phyloP scores from a whole-genome alignment of 1,140 invertebrate species.

The Aphis craccivora region DNA sequence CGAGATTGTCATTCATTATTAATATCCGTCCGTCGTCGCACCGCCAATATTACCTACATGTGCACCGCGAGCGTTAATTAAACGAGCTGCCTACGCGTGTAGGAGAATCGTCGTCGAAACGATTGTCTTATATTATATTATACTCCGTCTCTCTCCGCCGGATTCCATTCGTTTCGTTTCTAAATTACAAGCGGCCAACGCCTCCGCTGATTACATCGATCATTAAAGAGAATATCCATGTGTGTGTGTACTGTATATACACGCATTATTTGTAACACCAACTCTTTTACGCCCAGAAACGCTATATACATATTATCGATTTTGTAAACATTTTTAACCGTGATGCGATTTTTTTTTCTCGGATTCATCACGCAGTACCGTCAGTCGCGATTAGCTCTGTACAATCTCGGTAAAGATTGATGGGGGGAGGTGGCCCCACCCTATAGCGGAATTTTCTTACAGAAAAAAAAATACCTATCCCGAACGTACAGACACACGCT shows the following conservation, averaged over 20 bases:
- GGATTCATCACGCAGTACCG: not conserved
- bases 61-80: slow-evolving; percentile 31
- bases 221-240: slow-evolving; percentile 7
- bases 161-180: slow-evolving; percentile 1
- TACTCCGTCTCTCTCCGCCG: not conserved
- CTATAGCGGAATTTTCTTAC: slow-evolving; percentile 2
- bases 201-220: slow-evolving; percentile 37
- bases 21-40: slow-evolving; percentile 23
- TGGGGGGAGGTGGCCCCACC: too few relatives aligned
- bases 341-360: not conserved
- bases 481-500: not conserved
- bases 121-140: not conserved
- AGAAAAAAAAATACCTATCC: not conserved
- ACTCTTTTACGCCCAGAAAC: slow-evolving; percentile 41
- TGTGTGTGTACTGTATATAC: not conserved
- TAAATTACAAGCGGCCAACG: not conserved
- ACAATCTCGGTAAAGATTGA: not conserved
- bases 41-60: not conserved
- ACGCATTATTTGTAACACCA: slow-evolving; percentile 30
- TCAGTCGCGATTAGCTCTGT: not conserved
- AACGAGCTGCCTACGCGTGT: slow-evolving; percentile 51
- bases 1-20: slow-evolving; percentile 2
- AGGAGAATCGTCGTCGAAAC: slow-evolving; percentile 18
- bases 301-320: slow-evolving; percentile 23
- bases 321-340: slow-evolving; percentile 17